phyloP scores from a whole-genome alignment of 2,888 invertebrate species.

The Chalcis sispes region DNA sequence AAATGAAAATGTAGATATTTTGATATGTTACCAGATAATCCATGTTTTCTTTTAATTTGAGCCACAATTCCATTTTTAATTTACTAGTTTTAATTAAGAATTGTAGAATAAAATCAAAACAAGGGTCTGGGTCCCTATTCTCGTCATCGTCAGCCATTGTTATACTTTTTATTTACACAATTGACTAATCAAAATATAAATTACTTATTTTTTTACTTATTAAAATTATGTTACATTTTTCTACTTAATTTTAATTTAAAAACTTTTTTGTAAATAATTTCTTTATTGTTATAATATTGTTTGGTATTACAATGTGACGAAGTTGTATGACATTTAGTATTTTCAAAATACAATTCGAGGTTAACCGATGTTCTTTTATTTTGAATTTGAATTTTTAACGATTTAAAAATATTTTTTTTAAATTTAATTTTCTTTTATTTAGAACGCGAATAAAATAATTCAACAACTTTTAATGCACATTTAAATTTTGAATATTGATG shows the following conservation, averaged over 20 bases:
- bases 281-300: no score
- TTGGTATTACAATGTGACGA: no score
- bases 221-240: not conserved
- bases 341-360: no score
- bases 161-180: slow-evolving; percentile 13
- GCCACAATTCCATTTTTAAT: slow-evolving; percentile 92
- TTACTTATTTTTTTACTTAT: no score
- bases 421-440: no score
- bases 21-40: slow-evolving; percentile 81
- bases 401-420: no score
- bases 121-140: slow-evolving; percentile 80
- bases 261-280: not conserved
- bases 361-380: no score
- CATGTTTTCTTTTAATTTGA: slow-evolving; percentile 85
- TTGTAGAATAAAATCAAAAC: slow-evolving; percentile 88
- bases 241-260: not conserved
- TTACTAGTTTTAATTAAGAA: slow-evolving; percentile 85
- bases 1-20: not conserved
- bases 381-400: no score
- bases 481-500: not conserved
- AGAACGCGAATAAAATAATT: no score
- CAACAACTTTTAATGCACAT: no score
- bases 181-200: not conserved
- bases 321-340: no score
- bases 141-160: slow-evolving; percentile 46